phyloP scores from a whole-genome alignment of 2,888 invertebrate genomes.

The Papilio demoleus region DNA sequence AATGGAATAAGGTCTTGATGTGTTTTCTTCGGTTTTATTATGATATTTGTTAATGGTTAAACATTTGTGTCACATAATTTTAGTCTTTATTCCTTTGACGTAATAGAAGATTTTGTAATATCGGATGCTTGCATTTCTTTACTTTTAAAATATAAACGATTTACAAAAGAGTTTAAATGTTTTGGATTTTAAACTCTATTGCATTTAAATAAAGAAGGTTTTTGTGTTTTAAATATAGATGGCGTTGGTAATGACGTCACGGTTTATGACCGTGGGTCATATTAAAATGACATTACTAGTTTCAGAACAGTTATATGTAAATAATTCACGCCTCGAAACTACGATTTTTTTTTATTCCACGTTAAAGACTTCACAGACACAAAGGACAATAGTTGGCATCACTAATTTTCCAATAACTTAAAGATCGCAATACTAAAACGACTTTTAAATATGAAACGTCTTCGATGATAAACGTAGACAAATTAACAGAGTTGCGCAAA shows the following conservation, averaged over 20 bases:
- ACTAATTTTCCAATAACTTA: too few species aligned
- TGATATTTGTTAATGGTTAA: slow-evolving; percentile 14
- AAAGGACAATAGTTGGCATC: neutral
- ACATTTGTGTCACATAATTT: slow-evolving; percentile 51
- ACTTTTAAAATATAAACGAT: slow-evolving; percentile 41
- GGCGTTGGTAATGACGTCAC: slow-evolving; percentile 75
- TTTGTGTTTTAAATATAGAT: slow-evolving; percentile 35
- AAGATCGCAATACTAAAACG: too few species aligned
- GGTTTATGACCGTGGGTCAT: slow-evolving; percentile 65
- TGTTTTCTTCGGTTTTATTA: neutral
- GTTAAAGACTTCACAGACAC: too few species aligned
- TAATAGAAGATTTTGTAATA: slow-evolving; percentile 60
- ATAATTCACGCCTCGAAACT: slow-evolving; percentile 67
- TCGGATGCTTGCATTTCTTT: slow-evolving; percentile 50
- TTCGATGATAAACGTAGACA: too few species aligned
- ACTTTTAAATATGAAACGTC: too few species aligned
- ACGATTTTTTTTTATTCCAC: slow-evolving; percentile 33
- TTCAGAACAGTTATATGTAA: slow-evolving; percentile 66
- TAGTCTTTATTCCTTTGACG: slow-evolving; percentile 55
- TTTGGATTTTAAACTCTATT: slow-evolving; percentile 22
- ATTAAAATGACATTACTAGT: slow-evolving; percentile 81
- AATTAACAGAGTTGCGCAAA: too few species aligned
- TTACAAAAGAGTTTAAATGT: slow-evolving; percentile 30
- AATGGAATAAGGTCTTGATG: slow-evolving; percentile 39
- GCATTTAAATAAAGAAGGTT: slow-evolving; percentile 38